Conservation (phyloP, 2,113 vertebrate species). For the Crotalus helleri region DNA sequence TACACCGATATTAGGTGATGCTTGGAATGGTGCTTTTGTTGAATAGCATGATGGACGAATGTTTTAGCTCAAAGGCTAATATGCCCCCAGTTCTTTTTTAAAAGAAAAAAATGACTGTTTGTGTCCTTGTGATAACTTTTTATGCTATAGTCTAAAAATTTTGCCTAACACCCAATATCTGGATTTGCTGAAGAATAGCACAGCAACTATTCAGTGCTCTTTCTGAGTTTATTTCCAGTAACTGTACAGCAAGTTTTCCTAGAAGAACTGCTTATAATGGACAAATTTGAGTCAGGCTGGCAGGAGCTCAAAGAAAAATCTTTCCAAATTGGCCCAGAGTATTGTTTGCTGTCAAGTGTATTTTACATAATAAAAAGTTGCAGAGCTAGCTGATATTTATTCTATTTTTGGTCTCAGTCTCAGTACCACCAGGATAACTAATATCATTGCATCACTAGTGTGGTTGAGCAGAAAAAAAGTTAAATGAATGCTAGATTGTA, state of each 20-base stretch:
- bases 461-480: neutral
- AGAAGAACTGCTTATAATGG: slow-evolving; percentile 29
- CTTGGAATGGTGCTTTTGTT: neutral
- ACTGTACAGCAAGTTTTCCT: slow-evolving; percentile 15
- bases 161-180: slow-evolving; percentile 13
- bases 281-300: slow-evolving; percentile 9
- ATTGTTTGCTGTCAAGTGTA: slow-evolving; percentile 15
- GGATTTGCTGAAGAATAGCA: slow-evolving; percentile 13
- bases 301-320: slow-evolving; percentile 16
- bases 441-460: neutral
- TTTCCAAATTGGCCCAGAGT: neutral
- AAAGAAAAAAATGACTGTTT: neutral
- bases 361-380: slow-evolving; percentile 17
- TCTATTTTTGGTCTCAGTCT: neutral
- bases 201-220: slow-evolving; percentile 22
- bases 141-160: neutral
- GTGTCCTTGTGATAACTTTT: neutral
- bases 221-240: slow-evolving; percentile 44
- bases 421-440: neutral
- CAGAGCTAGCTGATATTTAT: neutral
- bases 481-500: neutral
- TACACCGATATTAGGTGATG: neutral
- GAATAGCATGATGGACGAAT: neutral
- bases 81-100: neutral
- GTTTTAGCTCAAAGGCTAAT: slow-evolving; percentile 22